phyloP scores from a whole-genome alignment of 2,888 invertebrate genomes.

The Omphaloscelis lunosa region DNA sequence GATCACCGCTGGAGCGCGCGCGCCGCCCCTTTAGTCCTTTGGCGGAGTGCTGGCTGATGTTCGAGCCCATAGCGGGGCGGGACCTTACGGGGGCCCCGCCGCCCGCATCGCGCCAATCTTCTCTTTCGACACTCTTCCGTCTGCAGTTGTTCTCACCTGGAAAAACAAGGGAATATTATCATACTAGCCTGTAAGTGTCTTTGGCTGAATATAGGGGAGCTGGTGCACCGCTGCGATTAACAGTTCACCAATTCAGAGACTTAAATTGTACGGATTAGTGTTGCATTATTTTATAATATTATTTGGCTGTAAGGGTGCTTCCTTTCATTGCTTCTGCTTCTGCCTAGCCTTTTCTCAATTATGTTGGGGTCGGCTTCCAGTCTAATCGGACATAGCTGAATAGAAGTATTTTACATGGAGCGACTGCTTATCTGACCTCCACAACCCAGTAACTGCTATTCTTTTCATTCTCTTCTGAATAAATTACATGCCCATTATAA shows the following conservation, averaged over 20 bases:
- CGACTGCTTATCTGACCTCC: too few species aligned
- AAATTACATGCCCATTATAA: neutral
- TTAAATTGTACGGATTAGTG: neutral
- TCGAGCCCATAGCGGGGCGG: conserved; percentile 93
- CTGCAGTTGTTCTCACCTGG: conserved; percentile 77
- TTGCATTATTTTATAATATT: neutral
- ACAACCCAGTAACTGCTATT: too few species aligned
- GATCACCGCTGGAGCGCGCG: conserved; percentile 94
- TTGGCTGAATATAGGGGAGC: neutral
- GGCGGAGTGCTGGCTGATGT: conserved; percentile 94
- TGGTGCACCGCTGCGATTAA: neutral
- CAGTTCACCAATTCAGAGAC: neutral
- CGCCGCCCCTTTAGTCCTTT: conserved; percentile 93
- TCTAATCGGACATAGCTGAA: too few species aligned
- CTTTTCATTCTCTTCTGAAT: too few species aligned
- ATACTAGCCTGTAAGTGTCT: neutral
- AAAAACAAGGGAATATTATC: conserved; percentile 45
- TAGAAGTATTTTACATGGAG: too few species aligned
- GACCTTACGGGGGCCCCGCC: conserved; percentile 88
- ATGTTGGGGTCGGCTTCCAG: too few species aligned
- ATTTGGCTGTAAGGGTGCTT: too few species aligned
- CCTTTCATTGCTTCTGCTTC: too few species aligned
- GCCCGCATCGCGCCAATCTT: conserved; percentile 81
- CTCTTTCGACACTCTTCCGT: conserved; percentile 68
- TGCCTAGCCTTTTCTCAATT: too few species aligned